These are phyloP conservation scores for Brachyhypopomus gauderio DNA, from an alignment of 2,113 vertebrate genomes.

Conservation along the genomic window DNA sequence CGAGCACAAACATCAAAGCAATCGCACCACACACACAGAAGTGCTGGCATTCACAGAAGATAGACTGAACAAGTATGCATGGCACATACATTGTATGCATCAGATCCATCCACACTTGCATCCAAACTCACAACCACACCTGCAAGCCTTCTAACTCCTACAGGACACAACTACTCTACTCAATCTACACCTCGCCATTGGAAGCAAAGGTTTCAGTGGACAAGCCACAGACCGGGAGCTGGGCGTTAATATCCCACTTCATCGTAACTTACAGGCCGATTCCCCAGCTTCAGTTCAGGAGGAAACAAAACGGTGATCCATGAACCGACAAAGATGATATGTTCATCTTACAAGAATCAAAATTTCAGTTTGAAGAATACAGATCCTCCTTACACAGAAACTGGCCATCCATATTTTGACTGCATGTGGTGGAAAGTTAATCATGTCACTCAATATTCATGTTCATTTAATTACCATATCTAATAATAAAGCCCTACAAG, in stretches of 20 bases:
- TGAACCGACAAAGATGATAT: neutral
- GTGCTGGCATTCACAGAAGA: neutral
- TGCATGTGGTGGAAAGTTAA: neutral
- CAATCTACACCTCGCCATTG: neutral
- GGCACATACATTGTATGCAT: neutral
- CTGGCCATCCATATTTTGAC: neutral
- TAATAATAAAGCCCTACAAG: neutral
- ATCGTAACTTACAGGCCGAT: constrained; percentile 56
- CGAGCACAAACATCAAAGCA: constrained; percentile 9
- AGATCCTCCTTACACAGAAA: neutral
- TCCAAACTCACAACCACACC: neutral
- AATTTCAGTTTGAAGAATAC: neutral
- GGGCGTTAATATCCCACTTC: neutral
- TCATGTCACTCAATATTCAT: too few species aligned
- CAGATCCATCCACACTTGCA: neutral
- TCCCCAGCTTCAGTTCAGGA: constrained; percentile 51
- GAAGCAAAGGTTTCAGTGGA: neutral
- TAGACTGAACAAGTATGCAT: neutral
- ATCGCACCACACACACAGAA: constrained; percentile 25
- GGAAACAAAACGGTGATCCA: constrained; percentile 10
- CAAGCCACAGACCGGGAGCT: neutral
- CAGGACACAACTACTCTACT: neutral
- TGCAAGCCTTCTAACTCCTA: neutral
- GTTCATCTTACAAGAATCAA: neutral
- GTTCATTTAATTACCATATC: neutral